Base-by-base conservation (phyloP, 2,888 invertebrate species). In the Caenorhabditis sp. region DNA sequence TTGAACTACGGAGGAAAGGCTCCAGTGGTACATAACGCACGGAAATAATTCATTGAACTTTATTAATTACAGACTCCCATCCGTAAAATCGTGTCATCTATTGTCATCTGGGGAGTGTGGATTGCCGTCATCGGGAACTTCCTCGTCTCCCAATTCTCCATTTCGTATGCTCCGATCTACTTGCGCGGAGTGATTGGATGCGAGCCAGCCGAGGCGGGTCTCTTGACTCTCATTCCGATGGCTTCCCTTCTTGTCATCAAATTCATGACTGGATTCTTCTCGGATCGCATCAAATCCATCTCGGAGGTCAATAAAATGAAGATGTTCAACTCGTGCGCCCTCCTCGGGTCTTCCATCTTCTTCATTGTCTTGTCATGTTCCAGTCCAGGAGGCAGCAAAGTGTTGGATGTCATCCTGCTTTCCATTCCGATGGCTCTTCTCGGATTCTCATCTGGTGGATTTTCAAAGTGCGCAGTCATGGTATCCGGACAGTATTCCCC, bases 371-470 rank as follows among this genome's bases (percentile, higher is more conserved):
- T 85, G 6, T 64, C 83, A 9, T 78, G 72, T 37, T 78, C 80
- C n/a, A 65, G 50, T 35, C 86, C 88, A 0, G 84, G 82, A 4
- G 68, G 70, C 22, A 65, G 55, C 62, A 76, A 81, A 40, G 71
- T 82, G 9, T 24, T 76, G 9, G 87, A 87, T 65, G 81, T 85
- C 11, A 58, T 81, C 9, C 58, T 87, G 11, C 65, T 87, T 2
- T 83, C 87, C 0, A 81, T 85, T 8, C 84, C 85, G 8, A 83
- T 84, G 67, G 84, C 85, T 26, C 72, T 88, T 11, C 85, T 89
- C 18, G 89, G 89, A 4, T 89, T 88, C 72, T 86, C 87, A 9
- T 84, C 86, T 8, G 89, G 89, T 3, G 89, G 89, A 3, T 89
- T 84, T 67, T 82, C 85, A 8, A 88, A 88, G 51, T 80, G 85